Conservation (phyloP, 1,140 invertebrate species). For the Philaenus spumarius region DNA sequence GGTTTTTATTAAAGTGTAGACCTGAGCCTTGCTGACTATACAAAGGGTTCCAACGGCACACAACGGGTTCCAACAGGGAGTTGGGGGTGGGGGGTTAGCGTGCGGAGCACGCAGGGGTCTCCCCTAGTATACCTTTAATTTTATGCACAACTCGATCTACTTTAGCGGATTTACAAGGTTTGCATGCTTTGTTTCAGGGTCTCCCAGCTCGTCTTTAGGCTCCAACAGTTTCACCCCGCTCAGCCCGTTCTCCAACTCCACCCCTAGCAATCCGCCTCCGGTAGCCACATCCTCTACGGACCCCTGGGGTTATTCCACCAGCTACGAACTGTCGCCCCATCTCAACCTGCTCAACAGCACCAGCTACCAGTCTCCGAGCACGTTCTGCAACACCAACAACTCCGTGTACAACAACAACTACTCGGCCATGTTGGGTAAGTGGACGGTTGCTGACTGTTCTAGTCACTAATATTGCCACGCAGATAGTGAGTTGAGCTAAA, state of each 20-base stretch:
- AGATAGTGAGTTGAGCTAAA: too few relatives aligned
- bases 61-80: too few relatives aligned
- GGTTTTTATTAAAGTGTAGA: too few relatives aligned
- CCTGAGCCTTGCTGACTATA: too few relatives aligned
- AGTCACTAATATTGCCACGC: too few relatives aligned
- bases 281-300: conserved; percentile 42
- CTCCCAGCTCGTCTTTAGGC: conserved; percentile 21
- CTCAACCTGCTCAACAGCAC: conserved; percentile 62
- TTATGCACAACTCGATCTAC: too few relatives aligned
- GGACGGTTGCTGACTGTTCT: too few relatives aligned
- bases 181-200: conserved; percentile 17
- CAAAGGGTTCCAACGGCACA: too few relatives aligned
- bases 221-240: conserved; percentile 48
- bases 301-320: conserved; percentile 66
- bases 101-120: too few relatives aligned
- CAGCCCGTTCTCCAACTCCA: conserved; percentile 55
- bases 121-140: conserved; percentile 24
- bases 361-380: conserved; percentile 46
- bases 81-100: too few relatives aligned
- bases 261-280: conserved; percentile 50
- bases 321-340: conserved; percentile 51
- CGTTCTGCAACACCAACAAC: conserved; percentile 38
- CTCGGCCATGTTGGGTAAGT: conserved; percentile 30
- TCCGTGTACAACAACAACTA: conserved; percentile 29
- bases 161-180: not conserved